These are phyloP conservation scores for Gymnoscopelus braueri DNA, from an alignment of 2,797 vertebrate species.

Conservation along the genomic window DNA sequence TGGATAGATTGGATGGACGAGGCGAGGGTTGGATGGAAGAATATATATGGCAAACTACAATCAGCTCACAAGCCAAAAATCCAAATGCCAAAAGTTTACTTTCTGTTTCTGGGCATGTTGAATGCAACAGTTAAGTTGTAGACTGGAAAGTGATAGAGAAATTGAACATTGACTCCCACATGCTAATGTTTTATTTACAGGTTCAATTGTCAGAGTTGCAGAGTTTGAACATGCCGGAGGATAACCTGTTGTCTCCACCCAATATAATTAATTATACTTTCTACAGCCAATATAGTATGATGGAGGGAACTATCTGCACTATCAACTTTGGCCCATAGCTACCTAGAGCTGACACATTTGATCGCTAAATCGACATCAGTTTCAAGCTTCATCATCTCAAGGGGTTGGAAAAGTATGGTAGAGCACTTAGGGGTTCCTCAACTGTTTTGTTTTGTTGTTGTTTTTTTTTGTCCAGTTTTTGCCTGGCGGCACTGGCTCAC, in stretches of 20 bases:
- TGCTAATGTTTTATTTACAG: constrained; percentile 29
- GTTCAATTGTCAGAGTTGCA: constrained; percentile 36
- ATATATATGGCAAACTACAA: too few species aligned
- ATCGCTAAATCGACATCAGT: constrained; percentile 72
- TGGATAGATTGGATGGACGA: not conserved
- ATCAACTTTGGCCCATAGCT: constrained; percentile 62
- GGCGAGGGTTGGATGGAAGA: not conserved
- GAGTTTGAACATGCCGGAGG: constrained; percentile 56
- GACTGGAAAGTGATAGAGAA: not conserved
- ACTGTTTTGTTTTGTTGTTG: constrained; percentile 63
- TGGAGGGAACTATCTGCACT: constrained; percentile 57
- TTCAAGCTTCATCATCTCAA: constrained; percentile 65
- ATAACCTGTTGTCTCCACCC: constrained; percentile 65
- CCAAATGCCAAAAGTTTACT: not conserved
- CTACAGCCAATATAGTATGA: constrained; percentile 41
- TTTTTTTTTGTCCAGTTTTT: constrained; percentile 36
- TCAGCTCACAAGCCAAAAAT: too few species aligned
- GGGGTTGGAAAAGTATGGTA: constrained; percentile 53
- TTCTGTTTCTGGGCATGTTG: not conserved
- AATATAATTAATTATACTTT: constrained; percentile 62
- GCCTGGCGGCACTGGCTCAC: constrained; percentile 71
- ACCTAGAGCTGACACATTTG: constrained; percentile 65
- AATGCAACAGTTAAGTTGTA: not conserved
- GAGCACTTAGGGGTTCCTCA: constrained; percentile 56
- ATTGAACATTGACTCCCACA: constrained; percentile 28